Base-by-base conservation (phyloP, 2,888 invertebrate genomes). In the Athrips mouffetella region DNA sequence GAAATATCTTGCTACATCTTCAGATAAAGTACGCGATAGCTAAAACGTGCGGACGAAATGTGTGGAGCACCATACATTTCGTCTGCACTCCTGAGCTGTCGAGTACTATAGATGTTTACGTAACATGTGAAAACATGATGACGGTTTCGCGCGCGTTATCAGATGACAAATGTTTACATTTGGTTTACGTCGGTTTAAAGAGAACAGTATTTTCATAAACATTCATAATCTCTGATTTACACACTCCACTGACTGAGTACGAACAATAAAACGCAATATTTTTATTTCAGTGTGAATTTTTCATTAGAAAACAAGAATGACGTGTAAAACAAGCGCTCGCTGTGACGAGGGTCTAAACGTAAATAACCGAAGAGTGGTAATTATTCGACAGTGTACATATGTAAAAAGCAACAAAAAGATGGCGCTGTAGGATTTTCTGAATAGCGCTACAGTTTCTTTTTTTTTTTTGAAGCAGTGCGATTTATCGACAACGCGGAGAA, bases 231-330 rank as follows among this genome's bases (percentile, higher is more conserved):
- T 76, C 72, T 79, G 80, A 76, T 81, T 82, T 77, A 79, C 76
- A 75, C 80, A 75, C 76, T 71, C 72, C 59, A 60, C 30, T 67
- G 64, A 66, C 66, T 73, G 78, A 67, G 37, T n/a, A 11, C 61
- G 73, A 68, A 82, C 80, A 83, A 82, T 82, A 78, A 76, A 83
- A 83, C 79, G 76, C 82, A 83, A 82, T 84, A 81, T 77, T 80
- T 80, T 79, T 80, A 75, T 77, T 68, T 66, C 70, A 58, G 70
- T 69, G 67, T 72, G 76, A 73, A 82, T 84, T 84, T 85, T 86
- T 84, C 85, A 85, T 85, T 85, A 83, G 79, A 76, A 77, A 15
- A 82, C 79, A 76, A 74, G 80, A 80, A 79, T 83, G 84, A 85
- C 80, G 81, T 81, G 84, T 84, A 80, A 81, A 85, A 85, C 82